These are phyloP conservation scores for Agrochola lota DNA, from an alignment of 2,888 invertebrate species.

Conservation along the genomic window DNA sequence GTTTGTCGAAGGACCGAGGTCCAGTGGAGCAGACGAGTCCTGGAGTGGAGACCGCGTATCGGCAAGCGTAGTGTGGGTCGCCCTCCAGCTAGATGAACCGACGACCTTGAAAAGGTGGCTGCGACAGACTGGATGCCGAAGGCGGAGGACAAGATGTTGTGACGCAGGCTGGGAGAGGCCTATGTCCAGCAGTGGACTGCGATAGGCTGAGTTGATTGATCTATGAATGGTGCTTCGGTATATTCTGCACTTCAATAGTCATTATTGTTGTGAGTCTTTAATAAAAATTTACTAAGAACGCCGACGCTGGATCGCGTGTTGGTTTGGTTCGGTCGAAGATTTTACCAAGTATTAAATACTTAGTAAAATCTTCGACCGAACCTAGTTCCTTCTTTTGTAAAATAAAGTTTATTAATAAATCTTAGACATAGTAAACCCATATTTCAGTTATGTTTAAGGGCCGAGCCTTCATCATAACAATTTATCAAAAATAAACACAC, in stretches of 20 bases:
- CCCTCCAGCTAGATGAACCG: too few species aligned
- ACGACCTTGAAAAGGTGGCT: too few species aligned
- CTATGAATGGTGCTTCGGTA: conserved; percentile 12
- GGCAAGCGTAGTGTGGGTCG: too few species aligned
- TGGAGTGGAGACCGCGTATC: too few species aligned
- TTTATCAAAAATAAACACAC: not conserved
- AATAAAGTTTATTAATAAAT: not conserved
- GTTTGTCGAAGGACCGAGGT: too few species aligned
- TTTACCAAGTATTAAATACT: not conserved
- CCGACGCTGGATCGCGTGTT: not conserved
- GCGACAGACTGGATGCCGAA: too few species aligned
- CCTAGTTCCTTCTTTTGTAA: not conserved
- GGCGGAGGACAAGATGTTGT: too few species aligned
- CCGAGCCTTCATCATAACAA: not conserved
- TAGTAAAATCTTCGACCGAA: too few species aligned
- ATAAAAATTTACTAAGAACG: not conserved
- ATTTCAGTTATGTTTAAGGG: not conserved
- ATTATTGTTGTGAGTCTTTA: not conserved
- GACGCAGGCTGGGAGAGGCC: too few species aligned
- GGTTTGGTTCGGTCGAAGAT: not conserved
- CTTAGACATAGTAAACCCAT: not conserved
- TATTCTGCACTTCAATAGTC: conserved; percentile 16
- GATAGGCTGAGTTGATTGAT: not conserved
- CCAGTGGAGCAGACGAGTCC: too few species aligned
- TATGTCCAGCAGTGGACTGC: too few species aligned